These are phyloP conservation scores for Synanthedon formicaeformis DNA, from an alignment of 2,888 invertebrate genomes.

Conservation along the genomic window DNA sequence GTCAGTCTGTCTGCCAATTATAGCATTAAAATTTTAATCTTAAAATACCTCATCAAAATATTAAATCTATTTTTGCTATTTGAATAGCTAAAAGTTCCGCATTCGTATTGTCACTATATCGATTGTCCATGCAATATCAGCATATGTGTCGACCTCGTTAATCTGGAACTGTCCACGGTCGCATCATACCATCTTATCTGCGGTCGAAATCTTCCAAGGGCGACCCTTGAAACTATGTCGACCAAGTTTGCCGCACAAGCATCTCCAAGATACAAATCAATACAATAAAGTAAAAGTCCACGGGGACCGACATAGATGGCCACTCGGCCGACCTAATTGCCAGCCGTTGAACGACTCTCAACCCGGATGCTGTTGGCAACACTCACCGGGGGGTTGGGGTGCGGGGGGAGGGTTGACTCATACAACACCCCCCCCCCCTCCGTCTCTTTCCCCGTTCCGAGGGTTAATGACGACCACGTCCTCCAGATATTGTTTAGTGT, in stretches of 20 bases:
- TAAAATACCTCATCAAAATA: too few relatives aligned
- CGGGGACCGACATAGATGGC: slow-evolving; percentile 26
- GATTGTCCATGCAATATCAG: too few relatives aligned
- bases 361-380: slow-evolving; percentile 47
- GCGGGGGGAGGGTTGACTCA: background rate
- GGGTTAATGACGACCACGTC: slow-evolving; percentile 26
- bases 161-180: too few relatives aligned
- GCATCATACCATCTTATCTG: background rate
- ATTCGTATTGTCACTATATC: too few relatives aligned
- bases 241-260: background rate
- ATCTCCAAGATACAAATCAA: background rate
- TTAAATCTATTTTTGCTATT: too few relatives aligned
- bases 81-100: too few relatives aligned
- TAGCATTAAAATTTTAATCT: too few relatives aligned
- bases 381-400: slow-evolving; percentile 19
- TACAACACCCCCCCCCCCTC: background rate
- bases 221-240: background rate
- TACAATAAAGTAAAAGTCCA: background rate
- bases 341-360: slow-evolving; percentile 54
- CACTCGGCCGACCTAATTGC: slow-evolving; percentile 55
- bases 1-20: too few relatives aligned
- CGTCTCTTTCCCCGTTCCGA: background rate
- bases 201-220: background rate
- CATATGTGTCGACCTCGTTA: too few relatives aligned
- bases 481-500: background rate